Base-by-base conservation (phyloP, 2,888 invertebrate species). In the Enchytraeus crypticus region DNA sequence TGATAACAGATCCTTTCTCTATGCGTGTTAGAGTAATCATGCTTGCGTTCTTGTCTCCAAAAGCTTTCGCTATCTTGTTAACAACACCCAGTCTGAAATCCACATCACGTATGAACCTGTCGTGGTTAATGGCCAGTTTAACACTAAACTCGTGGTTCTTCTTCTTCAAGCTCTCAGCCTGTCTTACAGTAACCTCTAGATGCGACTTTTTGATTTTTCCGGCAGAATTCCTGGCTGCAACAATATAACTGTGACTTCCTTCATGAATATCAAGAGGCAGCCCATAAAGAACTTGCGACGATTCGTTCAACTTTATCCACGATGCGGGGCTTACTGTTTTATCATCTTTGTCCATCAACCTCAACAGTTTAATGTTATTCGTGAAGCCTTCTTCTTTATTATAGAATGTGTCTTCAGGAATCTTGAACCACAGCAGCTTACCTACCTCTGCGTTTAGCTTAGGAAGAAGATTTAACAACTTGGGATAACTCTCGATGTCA, bases 231-330 rank as follows among this genome's bases (percentile, higher is more conserved):
- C 85, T 84, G 26, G 92, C 93, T 72, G 86, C 85, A 18, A 95
- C 81, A 59, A 85, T 84, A 80, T 88, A 91, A 74, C 88, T 87
- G 65, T 85, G 85, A 18, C 84, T 83, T 33, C 89, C 89, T 23
- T 84, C 83, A 75, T 92, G 88, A 1, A 81, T 81, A 0, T 84
- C 82, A 63, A 86, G 81, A 1, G 92, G 91, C 57, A 95, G 84
- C 0, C 92, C 92, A 75, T 85, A 90, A 80, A 95, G 89, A 80
- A 90, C 90, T 73, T 90, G 88, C 80, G 90, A 90, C 72, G 87
- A 88, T 1, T 84, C 82, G 76, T 93, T 91, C 75, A 92, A 91
- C 77, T 91, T 90, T 66, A 95, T 79, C 92, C 93, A 95, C 75
- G 87, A 93, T 75, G 87, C 82, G 58, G 33, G 63, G 0, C 83